These are phyloP conservation scores for Psylliodes chrysocephalus DNA, from an alignment of 2,888 invertebrate genomes.

Conservation along the genomic window DNA sequence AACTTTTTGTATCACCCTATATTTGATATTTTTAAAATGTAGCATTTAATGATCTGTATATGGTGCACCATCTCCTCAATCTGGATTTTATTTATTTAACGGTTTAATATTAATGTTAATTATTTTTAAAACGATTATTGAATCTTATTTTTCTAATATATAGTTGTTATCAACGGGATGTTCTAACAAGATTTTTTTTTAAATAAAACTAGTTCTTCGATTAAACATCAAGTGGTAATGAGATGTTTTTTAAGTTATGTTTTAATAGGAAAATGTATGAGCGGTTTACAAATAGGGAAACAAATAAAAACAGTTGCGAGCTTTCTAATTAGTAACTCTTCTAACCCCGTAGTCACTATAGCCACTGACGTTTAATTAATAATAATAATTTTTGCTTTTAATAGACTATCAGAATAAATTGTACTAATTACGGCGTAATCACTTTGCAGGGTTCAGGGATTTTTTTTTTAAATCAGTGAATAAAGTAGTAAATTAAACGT, in stretches of 20 bases:
- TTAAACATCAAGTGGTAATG: neutral
- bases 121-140: no score
- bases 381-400: slow-evolving; percentile 10
- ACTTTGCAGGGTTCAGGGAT: slow-evolving; percentile 3
- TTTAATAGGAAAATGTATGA: neutral
- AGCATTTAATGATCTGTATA: no score
- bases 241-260: neutral
- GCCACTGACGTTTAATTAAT: slow-evolving; percentile 12
- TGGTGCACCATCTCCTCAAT: no score
- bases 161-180: no score
- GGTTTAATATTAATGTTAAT: no score
- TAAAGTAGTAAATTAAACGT: slow-evolving; percentile 37
- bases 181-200: no score
- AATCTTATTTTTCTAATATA: no score
- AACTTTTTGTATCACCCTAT: no score
- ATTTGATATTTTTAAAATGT: no score
- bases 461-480: slow-evolving; percentile 13
- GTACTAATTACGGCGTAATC: slow-evolving; percentile 17
- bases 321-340: slow-evolving; percentile 12
- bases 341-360: slow-evolving; percentile 9
- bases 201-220: neutral
- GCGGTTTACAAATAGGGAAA: slow-evolving; percentile 10
- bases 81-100: no score
- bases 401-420: slow-evolving; percentile 14
- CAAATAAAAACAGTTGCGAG: slow-evolving; percentile 2